Evolutionary conservation across 2,888 invertebrate species (phyloP), one percentile per base, ranked within the genome.

Genomic region (Agriotes lineatus): DNA sequence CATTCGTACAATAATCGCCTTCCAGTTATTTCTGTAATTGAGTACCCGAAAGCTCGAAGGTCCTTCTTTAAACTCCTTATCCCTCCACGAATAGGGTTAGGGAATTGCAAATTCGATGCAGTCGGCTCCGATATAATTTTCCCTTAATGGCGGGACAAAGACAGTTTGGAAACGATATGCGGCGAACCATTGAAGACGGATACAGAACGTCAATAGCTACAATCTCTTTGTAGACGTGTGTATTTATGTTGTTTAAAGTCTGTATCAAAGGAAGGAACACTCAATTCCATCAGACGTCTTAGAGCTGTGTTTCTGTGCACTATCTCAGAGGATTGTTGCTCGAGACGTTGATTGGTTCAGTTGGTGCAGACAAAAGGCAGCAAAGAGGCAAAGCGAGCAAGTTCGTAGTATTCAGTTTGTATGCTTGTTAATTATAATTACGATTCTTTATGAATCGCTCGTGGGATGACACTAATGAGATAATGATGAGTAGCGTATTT

Each of bases 221-320:
- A 75, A 75, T 75, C 75, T 76, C 77, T 77, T 76, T 77, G 76
- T 78, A 68, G 73, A 75, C 71, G 76, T 77, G 74, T 76, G 77
- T 77, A 78, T 78, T 77, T 78, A 78, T 75, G 76, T 78, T 78
- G 78, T 77, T 78, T 77, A 77, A 77, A 75, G 72, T 76, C 72
- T 76, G 72, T 75, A 72, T 78, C 78, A 78, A 78, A 78, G 78
- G 74, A 65, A 73, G 71, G 70, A 70, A 75, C 70, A 73, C 75
- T 77, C 76, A 77, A 78, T 78, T 77, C 77, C 76, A 75, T 78
- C 77, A 78, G 77, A 76, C 78, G 75, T 77, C 78, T 77, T 76
- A 77, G 73, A 72, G 74, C 72, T 72, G 72, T 73, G 73, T 70
- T 69, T 67, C 74, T 67, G 64, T 67, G 59, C 62, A 67, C 67